phyloP scores from a whole-genome alignment of 2,888 invertebrate species.

The Zygogramma bicolorata region DNA sequence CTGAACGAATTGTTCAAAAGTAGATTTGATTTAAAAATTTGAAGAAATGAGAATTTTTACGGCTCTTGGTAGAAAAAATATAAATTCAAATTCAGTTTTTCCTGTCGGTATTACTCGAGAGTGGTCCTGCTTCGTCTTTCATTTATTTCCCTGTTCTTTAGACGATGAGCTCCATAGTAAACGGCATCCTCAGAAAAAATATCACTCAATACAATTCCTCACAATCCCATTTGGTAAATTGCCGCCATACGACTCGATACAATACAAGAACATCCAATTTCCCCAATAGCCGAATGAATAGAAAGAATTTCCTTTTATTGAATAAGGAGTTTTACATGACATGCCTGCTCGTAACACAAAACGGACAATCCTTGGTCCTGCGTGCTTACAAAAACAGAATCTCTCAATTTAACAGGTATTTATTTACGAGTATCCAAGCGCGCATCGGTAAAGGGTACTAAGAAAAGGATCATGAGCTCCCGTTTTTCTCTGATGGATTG shows the following conservation, averaged over 20 bases:
- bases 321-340: slow-evolving; percentile 33
- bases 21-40: too few species aligned
- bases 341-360: background rate
- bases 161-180: background rate
- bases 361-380: slow-evolving; percentile 15
- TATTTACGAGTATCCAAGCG: slow-evolving; percentile 34
- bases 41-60: too few species aligned
- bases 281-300: slow-evolving; percentile 24
- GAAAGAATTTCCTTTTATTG: slow-evolving; percentile 34
- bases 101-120: too few species aligned
- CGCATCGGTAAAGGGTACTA: slow-evolving; percentile 25
- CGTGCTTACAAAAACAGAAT: slow-evolving; percentile 41
- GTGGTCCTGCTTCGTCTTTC: too few species aligned
- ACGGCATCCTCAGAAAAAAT: background rate
- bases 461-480: slow-evolving; percentile 36
- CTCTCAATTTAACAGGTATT: slow-evolving; percentile 42
- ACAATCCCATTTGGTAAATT: slow-evolving; percentile 26
- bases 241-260: slow-evolving; percentile 22
- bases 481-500: slow-evolving; percentile 13
- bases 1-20: too few species aligned
- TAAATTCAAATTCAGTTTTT: too few species aligned
- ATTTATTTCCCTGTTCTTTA: background rate
- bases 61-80: too few species aligned
- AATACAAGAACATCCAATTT: slow-evolving; percentile 29
- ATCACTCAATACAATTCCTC: background rate